Base-by-base conservation (phyloP, 2,888 invertebrate genomes). In the Tinea semifulvella region DNA sequence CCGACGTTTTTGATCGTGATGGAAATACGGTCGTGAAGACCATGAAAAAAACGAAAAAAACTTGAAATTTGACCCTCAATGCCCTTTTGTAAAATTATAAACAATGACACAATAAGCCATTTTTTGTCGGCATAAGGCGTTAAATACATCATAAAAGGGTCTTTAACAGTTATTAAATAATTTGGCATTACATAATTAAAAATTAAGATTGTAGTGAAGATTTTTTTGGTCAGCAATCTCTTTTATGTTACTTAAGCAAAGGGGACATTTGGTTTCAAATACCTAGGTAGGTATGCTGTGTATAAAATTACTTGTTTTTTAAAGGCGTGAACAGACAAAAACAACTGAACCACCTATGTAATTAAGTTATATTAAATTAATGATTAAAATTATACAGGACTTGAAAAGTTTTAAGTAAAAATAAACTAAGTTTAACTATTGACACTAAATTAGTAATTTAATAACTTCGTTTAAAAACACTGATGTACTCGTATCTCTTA, bases 111-210 rank as follows among this genome's bases (percentile, higher is more conserved):
- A n/a, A n/a, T n/a, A 26, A 14, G 31, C 13, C 13, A 31, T 31
- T 31, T 31, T 31, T 31, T 31, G 14, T 31, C 19, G 18, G 38
- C 13, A 48, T 56, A 62, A 68, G 66, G 76, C 73, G 76, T 65
- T 54, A 66, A 68, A 51, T 56, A 54, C 52, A 56, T 69, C 63
- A 67, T 73, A 65, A 69, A 61, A 58, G 65, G 58, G 50, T 54
- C 13, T 48, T 47, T 53, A 47, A 48, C 56, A 56, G 52, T 60
- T 45, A 60, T 64, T 65, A 60, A 59, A 59, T 63, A 61, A 68
- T 62, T 65, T 62, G 50, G 52, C 49, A 54, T 49, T 52, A 50
- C 55, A 53, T 65, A 64, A 77, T 79, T 77, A 77, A 68, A 73
- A 76, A 79, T 77, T 76, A 71, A 58, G 58, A 57, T 54, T 56